These are phyloP conservation scores for Acanthosepion pharaonis DNA, from an alignment of 2,888 invertebrate genomes.

Conservation along the genomic window DNA sequence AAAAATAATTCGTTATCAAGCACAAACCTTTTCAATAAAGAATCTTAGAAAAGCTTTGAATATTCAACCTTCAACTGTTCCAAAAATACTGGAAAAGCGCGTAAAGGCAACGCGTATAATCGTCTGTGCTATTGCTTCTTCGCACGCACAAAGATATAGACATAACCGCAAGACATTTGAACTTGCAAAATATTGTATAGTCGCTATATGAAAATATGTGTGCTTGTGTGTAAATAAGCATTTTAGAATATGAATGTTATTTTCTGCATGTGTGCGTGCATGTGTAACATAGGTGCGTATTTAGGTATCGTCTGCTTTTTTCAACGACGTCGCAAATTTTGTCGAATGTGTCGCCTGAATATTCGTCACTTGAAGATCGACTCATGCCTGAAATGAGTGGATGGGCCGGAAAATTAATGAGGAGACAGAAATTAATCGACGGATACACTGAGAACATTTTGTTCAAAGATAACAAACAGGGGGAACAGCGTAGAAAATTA, in stretches of 20 bases:
- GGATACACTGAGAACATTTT: not conserved
- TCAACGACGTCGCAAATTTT: not conserved
- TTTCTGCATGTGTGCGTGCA: not conserved
- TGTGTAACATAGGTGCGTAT: not conserved
- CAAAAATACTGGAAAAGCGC: too few relatives aligned
- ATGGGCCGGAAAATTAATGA: not conserved
- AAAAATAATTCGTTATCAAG: too few relatives aligned
- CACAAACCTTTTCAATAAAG: too few relatives aligned
- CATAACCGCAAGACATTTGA: too few relatives aligned
- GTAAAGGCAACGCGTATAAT: too few relatives aligned
- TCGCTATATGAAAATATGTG: not conserved
- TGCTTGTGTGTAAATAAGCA: not conserved
- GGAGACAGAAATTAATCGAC: not conserved
- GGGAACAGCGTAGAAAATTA: too few relatives aligned
- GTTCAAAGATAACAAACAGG: too few relatives aligned
- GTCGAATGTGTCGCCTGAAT: not conserved
- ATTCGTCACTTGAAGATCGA: not conserved
- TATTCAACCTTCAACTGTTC: too few relatives aligned
- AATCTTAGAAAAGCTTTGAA: too few relatives aligned
- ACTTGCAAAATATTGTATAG: too few relatives aligned
- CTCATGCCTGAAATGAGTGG: constrained; percentile 33
- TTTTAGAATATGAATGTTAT: not conserved
- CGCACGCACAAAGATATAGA: too few relatives aligned
- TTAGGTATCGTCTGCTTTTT: not conserved
- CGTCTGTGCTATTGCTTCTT: too few relatives aligned